A percentile compares a stretch with the other conserved stretches of the same genome.
phyloP scores from a whole-genome alignment of 2,888 invertebrate species.

The Lepidocyrtinus sp. region DNA sequence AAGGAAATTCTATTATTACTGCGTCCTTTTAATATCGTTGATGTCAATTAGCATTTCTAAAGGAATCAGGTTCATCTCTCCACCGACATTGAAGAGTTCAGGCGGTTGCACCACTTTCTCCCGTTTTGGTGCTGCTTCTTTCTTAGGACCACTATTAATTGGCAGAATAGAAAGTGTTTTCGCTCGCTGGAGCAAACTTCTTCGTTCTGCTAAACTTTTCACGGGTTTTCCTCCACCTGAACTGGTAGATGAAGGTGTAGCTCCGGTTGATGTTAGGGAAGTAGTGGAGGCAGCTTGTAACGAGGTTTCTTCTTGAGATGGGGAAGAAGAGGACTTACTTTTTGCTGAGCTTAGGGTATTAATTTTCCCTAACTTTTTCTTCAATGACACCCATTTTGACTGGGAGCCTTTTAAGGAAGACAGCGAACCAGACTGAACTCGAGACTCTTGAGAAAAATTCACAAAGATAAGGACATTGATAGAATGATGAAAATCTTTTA shows the following conservation, averaged over 20 bases:
- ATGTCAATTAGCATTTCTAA: slow-evolving; percentile 70
- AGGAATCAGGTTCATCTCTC: slow-evolving; percentile 70
- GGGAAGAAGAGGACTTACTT: slow-evolving; percentile 41
- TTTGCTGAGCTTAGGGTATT: slow-evolving; percentile 53
- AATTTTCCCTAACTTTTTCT: slow-evolving; percentile 68
- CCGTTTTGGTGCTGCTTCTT: slow-evolving; percentile 52
- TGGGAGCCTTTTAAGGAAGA: slow-evolving; percentile 68
- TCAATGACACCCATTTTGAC: slow-evolving; percentile 69
- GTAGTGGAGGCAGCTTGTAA: slow-evolving; percentile 7
- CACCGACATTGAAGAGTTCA: slow-evolving; percentile 70
- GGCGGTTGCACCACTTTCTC: slow-evolving; percentile 60
- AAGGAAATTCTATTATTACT: slow-evolving; percentile 17
- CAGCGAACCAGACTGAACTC: slow-evolving; percentile 68
- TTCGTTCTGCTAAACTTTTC: slow-evolving; percentile 62
- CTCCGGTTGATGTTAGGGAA: slow-evolving; percentile 1
- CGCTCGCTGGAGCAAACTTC: slow-evolving; percentile 68
- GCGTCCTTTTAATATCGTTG: slow-evolving; percentile 64
- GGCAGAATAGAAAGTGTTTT: slow-evolving; percentile 70
- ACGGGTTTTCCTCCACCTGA: slow-evolving; percentile 31
- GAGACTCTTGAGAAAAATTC: slow-evolving; percentile 55
- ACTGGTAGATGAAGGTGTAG: slow-evolving; percentile 2
- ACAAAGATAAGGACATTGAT: slow-evolving; percentile 17
- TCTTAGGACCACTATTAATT: slow-evolving; percentile 61
- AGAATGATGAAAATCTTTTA: neutral
- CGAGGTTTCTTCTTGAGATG: slow-evolving; percentile 27